Percentiles rank a stretch among this genome's conserved stretches.
Evolutionary conservation across 2,888 invertebrate species (phyloP).

Genomic region (Smittia aterrima): DNA sequence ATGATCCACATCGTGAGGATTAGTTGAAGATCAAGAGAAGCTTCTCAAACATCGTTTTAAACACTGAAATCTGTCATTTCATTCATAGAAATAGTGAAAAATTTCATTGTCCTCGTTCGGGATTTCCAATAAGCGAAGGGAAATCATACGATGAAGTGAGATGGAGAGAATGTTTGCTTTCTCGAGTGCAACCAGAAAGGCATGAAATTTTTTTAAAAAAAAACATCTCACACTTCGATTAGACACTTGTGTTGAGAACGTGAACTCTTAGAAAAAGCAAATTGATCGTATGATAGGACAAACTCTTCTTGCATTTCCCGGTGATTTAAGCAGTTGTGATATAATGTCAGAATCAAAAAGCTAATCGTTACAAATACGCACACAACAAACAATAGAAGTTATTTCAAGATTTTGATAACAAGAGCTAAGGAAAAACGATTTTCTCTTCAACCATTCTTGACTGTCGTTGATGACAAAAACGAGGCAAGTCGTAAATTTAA

Average conservation of each 20-base stretch:
- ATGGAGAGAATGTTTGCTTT: background rate
- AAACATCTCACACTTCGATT: constrained; percentile 9
- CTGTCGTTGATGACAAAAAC: background rate
- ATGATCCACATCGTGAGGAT: background rate
- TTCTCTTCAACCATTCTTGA: background rate
- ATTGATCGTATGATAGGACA: too few species aligned
- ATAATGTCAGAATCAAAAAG: too few species aligned
- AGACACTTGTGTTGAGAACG: background rate
- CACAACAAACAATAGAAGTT: background rate
- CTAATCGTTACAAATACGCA: background rate
- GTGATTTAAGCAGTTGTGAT: too few species aligned
- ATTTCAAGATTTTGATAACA: background rate
- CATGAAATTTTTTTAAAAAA: background rate
- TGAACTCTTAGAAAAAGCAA: background rate
- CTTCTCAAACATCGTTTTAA: background rate
- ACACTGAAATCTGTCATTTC: background rate
- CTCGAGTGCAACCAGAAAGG: constrained; percentile 9
- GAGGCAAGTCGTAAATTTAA: constrained; percentile 4
- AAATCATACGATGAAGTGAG: constrained; percentile 11
- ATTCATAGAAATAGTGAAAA: constrained; percentile 10
- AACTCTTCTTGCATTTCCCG: too few species aligned
- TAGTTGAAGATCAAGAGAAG: too few species aligned
- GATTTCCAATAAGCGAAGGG: constrained; percentile 10
- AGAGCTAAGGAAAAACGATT: background rate
- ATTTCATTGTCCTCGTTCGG: background rate